Evolutionary conservation across 2,113 vertebrate species (phyloP).

Genomic region (Ictidomys tridecemlineatus): DNA sequence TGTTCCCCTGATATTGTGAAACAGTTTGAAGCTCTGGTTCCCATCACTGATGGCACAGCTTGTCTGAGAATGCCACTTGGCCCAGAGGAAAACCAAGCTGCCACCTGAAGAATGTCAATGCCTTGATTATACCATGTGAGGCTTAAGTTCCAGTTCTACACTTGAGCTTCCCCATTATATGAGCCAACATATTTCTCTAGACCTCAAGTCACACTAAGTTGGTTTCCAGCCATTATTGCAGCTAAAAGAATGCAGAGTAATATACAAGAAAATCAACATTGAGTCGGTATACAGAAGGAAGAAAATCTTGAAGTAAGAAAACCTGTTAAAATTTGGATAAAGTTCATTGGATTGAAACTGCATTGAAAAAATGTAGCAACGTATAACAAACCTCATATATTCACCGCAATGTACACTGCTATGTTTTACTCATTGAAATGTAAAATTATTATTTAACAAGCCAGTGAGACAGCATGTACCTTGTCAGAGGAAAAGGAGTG

Average conservation of each 20-base stretch:
- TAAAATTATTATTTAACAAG: slow-evolving; percentile 40
- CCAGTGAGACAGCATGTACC: neutral
- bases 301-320: neutral
- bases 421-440: slow-evolving; percentile 43
- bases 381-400: neutral
- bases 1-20: neutral
- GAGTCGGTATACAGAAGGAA: neutral
- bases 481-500: slow-evolving; percentile 36
- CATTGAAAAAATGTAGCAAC: slow-evolving; percentile 25
- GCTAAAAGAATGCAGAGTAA: slow-evolving; percentile 32
- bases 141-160: neutral
- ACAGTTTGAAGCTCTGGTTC: neutral
- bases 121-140: neutral
- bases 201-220: neutral
- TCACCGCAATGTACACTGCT: neutral
- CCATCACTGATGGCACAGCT: neutral
- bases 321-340: neutral
- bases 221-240: neutral
- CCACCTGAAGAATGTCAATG: neutral
- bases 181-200: neutral
- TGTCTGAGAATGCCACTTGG: slow-evolving; percentile 4
- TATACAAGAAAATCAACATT: slow-evolving; percentile 38
- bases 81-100: neutral
- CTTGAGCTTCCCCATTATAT: neutral
- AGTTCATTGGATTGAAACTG: neutral